Conservation (phyloP, 1,140 invertebrate genomes). For the Pseudomyrmex concolor region DNA sequence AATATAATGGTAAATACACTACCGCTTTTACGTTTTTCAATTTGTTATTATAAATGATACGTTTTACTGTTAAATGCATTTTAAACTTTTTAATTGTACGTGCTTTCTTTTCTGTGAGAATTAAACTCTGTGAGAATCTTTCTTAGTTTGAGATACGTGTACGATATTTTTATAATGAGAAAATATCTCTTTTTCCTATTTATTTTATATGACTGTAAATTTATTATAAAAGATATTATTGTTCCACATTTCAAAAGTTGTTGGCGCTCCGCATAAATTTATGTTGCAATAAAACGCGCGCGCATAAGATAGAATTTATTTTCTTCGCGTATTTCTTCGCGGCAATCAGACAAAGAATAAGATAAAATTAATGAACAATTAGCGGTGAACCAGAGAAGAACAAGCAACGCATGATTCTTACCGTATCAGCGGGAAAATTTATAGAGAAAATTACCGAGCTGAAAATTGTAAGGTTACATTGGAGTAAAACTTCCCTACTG, state of each 20-base stretch:
- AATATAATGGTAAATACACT: too few relatives aligned
- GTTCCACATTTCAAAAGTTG: conserved; percentile 3
- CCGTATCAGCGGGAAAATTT: conserved; percentile 53
- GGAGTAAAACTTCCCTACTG: conserved; percentile 63
- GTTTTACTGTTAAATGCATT: too few relatives aligned
- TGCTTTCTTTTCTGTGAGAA: too few relatives aligned
- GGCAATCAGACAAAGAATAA: conserved; percentile 3
- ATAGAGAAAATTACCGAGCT: conserved; percentile 61
- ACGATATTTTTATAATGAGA: too few relatives aligned
- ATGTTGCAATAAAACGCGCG: conserved; percentile 5
- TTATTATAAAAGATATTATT: background rate
- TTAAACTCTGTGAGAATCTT: too few relatives aligned
- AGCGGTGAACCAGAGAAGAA: background rate
- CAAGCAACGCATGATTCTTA: conserved; percentile 9
- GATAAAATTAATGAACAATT: background rate
- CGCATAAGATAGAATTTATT: background rate
- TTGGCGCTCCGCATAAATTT: background rate
- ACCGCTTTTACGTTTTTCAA: too few relatives aligned
- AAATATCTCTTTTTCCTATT: too few relatives aligned
- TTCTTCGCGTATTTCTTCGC: conserved; percentile 2
- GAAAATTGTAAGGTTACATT: conserved; percentile 73
- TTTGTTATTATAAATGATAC: too few relatives aligned
- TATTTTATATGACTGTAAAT: background rate
- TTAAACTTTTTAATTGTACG: too few relatives aligned
- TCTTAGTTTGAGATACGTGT: too few relatives aligned